Evolutionary conservation across 2,113 vertebrate genomes (phyloP), one percentile per base, ranked within the genome.

Genomic region (Oryzias woworae): DNA sequence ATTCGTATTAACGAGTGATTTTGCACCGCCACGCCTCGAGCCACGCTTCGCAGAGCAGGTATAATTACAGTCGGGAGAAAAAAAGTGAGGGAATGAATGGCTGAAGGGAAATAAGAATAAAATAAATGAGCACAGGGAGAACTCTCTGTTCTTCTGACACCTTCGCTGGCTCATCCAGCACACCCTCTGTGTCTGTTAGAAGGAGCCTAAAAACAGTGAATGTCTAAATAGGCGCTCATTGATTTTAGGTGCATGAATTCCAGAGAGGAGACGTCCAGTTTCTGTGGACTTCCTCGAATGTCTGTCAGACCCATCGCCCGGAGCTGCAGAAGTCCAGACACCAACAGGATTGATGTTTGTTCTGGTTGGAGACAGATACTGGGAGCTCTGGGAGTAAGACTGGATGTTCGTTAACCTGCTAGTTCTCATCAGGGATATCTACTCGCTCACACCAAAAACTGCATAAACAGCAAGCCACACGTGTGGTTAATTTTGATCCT

Each of bases 1-100:
- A 90, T 62, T 89, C 90, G 88, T 87, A 86, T 89, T 69, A 74
- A 85, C 77, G 48, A 81, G 84, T 78, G 88, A 88, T 83, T 78
- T 63, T 84, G 74, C 88, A 60, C 78, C 20, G 69, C 76, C 81
- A 80, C 64, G 53, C 84, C 85, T 83, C 53, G 78, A 77, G 89
- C 84, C 71, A 86, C 66, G 81, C 91, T 89, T 89, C 85, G 73
- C 61, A 68, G 86, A 86, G 88, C 87, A 69, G 88, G 77, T 75
- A 78, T 87, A 87, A 92, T 92, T 89, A 83, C 70, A 82, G 64
- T 13, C 14, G 5, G n/a, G 76, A 49, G 20, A 73, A 57, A 58
- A 81, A 57, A 58, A 79, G 85, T 84, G 85, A 81, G 70, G 80
- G 85, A 84, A 83, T 58, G 56, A 70, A 61, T 45, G 28, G 58